phyloP scores from a whole-genome alignment of 2,888 invertebrate genomes.

The Hyles lineata region DNA sequence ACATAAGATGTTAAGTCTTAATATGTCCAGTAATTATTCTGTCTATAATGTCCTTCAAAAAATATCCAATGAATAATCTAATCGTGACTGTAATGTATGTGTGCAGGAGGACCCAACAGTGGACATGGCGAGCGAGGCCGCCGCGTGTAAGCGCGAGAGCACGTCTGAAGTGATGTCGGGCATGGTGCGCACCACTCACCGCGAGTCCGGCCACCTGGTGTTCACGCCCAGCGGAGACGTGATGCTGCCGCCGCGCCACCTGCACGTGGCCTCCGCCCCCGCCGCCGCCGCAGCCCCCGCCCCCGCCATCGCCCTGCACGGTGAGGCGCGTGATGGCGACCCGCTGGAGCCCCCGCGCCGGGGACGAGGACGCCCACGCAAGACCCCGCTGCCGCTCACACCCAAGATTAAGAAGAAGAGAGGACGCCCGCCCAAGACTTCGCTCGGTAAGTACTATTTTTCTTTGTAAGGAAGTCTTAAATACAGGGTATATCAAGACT shows the following conservation, averaged over 20 bases:
- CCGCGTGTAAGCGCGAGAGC: constrained; percentile 65
- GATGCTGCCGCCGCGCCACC: constrained; percentile 71
- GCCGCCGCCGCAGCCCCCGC: constrained; percentile 81
- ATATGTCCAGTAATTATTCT: too few species aligned
- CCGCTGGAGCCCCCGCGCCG: constrained; percentile 61
- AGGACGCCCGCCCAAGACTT: constrained; percentile 80
- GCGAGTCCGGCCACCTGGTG: constrained; percentile 77
- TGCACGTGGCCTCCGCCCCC: constrained; percentile 51
- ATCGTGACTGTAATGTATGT: background rate
- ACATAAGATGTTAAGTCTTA: too few species aligned
- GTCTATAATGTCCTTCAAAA: too few species aligned
- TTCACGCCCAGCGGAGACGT: constrained; percentile 81
- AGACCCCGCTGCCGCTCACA: constrained; percentile 79
- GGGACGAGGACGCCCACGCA: constrained; percentile 80
- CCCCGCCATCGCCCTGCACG: constrained; percentile 67
- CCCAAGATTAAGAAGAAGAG: constrained; percentile 74
- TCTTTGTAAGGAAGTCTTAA: too few species aligned
- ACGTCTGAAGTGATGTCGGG: constrained; percentile 79
- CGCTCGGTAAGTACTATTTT: constrained; percentile 64
- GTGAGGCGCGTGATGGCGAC: constrained; percentile 78
- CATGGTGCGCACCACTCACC: constrained; percentile 80
- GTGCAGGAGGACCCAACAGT: constrained; percentile 80
- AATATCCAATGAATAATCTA: background rate
- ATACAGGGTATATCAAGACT: too few species aligned
- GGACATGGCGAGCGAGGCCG: constrained; percentile 69